Percentiles rank a stretch among this genome's conserved stretches.
Evolutionary conservation across 2,797 vertebrate species (phyloP).

Genomic region (Xiphorhynchus erythropygius): DNA sequence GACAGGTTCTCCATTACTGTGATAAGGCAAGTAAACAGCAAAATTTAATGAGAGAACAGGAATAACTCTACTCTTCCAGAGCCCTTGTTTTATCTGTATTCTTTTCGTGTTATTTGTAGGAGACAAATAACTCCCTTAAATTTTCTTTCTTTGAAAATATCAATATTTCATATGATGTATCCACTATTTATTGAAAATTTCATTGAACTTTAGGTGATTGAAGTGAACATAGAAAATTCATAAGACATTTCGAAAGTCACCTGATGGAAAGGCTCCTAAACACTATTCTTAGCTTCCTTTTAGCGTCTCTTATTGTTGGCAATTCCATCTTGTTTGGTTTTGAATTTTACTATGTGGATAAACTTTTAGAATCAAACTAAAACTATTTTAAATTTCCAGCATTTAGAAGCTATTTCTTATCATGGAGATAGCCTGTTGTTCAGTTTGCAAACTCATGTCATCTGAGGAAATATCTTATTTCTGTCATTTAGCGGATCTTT

Average conservation of each 20-base stretch:
- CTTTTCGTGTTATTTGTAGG: not conserved
- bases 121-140: not conserved
- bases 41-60: not conserved
- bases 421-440: not conserved
- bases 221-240: not conserved
- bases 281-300: not conserved
- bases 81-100: not conserved
- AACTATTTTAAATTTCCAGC: not conserved
- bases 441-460: not conserved
- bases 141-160: not conserved
- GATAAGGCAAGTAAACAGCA: not conserved
- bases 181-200: not conserved
- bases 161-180: not conserved
- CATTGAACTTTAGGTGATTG: not conserved
- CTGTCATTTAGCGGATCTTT: not conserved
- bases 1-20: not conserved
- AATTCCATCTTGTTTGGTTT: not conserved
- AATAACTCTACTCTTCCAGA: not conserved
- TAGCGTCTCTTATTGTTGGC: not conserved
- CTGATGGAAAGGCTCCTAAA: not conserved
- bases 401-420: not conserved
- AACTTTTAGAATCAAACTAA: not conserved
- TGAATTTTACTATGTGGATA: not conserved
- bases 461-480: not conserved
- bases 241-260: not conserved